These are phyloP conservation scores for Sus cebifrons DNA, from an alignment of 2,797 vertebrate species.

Conservation along the genomic window DNA sequence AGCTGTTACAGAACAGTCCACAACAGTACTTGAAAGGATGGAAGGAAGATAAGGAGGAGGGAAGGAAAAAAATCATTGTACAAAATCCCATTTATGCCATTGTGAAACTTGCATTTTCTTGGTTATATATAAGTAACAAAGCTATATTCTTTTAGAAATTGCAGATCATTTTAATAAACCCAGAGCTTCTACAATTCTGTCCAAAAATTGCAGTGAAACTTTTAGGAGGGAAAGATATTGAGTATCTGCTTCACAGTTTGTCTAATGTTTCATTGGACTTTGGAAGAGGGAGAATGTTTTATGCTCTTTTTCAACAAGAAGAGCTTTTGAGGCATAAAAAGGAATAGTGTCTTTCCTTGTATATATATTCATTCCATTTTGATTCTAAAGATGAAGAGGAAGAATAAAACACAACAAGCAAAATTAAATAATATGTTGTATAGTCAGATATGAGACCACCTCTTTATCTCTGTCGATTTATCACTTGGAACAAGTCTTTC, in stretches of 20 bases:
- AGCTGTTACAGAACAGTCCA: not conserved
- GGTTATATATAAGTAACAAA: not conserved
- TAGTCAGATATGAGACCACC: not conserved
- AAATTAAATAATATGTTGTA: not conserved
- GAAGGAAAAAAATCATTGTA: not conserved
- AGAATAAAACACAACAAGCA: not conserved
- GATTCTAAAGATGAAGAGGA: conserved; percentile 44
- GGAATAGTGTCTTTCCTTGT: not conserved
- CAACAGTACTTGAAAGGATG: not conserved
- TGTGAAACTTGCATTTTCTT: conserved; percentile 22
- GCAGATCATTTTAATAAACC: not conserved
- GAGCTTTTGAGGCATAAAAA: not conserved
- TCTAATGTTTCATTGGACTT: not conserved
- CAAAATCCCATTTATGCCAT: not conserved
- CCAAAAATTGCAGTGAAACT: not conserved
- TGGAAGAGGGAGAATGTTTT: not conserved
- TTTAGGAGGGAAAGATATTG: not conserved
- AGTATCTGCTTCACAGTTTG: not conserved
- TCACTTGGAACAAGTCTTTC: not conserved
- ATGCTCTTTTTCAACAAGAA: not conserved
- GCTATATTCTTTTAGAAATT: not conserved
- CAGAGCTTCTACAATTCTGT: not conserved
- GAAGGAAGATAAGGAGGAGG: not conserved
- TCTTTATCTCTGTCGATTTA: not conserved
- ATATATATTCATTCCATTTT: not conserved